Percentiles rank a stretch among this genome's conserved stretches.
phyloP scores from a whole-genome alignment of 2,113 vertebrate genomes.

The Gallinago undulata region DNA sequence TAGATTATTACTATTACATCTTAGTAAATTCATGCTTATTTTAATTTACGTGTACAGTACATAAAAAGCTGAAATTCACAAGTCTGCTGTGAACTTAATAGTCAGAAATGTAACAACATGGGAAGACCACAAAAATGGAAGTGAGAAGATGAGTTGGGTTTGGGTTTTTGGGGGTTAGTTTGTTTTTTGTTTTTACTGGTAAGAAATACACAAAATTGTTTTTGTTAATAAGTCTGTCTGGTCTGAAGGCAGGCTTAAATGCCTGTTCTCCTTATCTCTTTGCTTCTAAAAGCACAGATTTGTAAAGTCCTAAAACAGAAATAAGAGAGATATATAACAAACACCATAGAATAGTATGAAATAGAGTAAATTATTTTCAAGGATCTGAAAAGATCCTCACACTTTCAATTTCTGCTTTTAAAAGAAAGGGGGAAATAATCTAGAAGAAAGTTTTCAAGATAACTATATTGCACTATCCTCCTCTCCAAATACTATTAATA shows the following conservation, averaged over 20 bases:
- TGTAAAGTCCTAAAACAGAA: background rate
- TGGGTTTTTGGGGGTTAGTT: background rate
- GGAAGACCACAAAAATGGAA: background rate
- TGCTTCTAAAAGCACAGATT: background rate
- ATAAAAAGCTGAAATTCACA: background rate
- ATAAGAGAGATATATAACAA: background rate
- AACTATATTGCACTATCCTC: background rate
- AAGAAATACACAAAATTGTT: background rate
- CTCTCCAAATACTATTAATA: background rate
- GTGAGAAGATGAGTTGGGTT: background rate
- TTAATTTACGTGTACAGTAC: background rate
- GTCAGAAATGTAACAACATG: background rate
- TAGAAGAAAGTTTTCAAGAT: background rate
- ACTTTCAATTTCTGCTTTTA: background rate
- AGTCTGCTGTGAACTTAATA: background rate
- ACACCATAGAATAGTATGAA: background rate
- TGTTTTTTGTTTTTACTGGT: background rate
- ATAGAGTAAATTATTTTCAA: background rate
- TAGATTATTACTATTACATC: background rate
- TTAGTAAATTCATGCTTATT: background rate
- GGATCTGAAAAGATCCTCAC: background rate
- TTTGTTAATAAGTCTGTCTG: background rate
- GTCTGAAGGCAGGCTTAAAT: background rate
- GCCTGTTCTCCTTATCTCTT: background rate
- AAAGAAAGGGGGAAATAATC: background rate